phyloP scores from a whole-genome alignment of 2,113 vertebrate genomes.

The Brachyhypopomus occidentalis region DNA sequence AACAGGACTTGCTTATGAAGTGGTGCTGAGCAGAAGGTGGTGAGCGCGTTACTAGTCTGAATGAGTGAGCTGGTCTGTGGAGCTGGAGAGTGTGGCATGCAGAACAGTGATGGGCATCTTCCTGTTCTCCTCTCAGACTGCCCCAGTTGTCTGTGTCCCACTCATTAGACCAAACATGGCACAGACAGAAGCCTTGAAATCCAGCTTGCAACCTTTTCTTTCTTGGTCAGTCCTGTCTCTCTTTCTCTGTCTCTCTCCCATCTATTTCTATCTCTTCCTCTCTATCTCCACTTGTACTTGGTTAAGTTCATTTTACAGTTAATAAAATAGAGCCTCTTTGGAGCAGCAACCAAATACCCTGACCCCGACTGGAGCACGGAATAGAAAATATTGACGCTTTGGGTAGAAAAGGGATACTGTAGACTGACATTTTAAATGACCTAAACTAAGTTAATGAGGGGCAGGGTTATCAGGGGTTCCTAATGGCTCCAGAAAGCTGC shows the following conservation, averaged over 20 bases:
- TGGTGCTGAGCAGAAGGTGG: constrained; percentile 34
- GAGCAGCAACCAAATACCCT: constrained; percentile 65
- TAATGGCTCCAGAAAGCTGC: constrained; percentile 52
- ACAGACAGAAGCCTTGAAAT: constrained; percentile 23
- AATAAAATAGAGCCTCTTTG: constrained; percentile 63
- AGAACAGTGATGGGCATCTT: constrained; percentile 1
- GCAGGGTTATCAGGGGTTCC: constrained; percentile 56
- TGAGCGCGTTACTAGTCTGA: constrained; percentile 23
- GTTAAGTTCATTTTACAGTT: constrained; percentile 54
- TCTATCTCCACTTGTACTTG: background rate
- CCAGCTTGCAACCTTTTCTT: constrained; percentile 8
- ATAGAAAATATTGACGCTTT: constrained; percentile 70
- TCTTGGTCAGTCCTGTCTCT: background rate
- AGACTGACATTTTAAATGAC: constrained; percentile 54
- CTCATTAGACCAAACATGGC: constrained; percentile 9
- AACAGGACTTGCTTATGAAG: constrained; percentile 22
- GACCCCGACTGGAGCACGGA: constrained; percentile 52
- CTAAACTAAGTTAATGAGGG: constrained; percentile 56
- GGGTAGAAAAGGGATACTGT: constrained; percentile 49
- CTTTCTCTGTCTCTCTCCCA: constrained; percentile 18
- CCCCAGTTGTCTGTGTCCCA: constrained; percentile 14
- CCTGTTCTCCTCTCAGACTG: constrained; percentile 20
- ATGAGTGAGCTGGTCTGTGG: constrained; percentile 24
- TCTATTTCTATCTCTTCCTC: constrained; percentile 24
- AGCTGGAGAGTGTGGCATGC: constrained; percentile 23